Evolutionary conservation across 1,140 invertebrate genomes (phyloP).

Genomic region (Medauroidea extradentata): DNA sequence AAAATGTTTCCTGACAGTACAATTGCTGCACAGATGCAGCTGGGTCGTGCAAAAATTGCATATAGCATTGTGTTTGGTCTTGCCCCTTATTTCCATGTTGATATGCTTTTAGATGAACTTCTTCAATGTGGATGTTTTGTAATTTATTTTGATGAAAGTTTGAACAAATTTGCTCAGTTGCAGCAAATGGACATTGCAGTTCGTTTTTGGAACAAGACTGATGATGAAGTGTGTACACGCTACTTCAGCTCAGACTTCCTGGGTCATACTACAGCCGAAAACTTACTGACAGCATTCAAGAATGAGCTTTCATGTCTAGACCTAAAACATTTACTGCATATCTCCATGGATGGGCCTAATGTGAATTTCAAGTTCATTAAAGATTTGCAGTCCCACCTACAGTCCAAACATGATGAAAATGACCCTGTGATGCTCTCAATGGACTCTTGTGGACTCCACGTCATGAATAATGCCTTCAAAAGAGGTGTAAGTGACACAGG

Average conservation of each 20-base stretch:
- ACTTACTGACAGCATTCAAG: conserved; percentile 17
- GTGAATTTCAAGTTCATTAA: conserved; percentile 16
- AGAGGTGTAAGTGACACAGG: conserved; percentile 18
- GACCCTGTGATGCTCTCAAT: conserved; percentile 16
- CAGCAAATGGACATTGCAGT: conserved; percentile 11
- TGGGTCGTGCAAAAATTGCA: conserved; percentile 21
- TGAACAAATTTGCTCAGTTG: conserved; percentile 12
- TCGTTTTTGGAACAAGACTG: conserved; percentile 3
- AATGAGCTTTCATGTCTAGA: conserved; percentile 1
- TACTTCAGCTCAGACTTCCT: conserved; percentile 24
- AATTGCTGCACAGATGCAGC: conserved; percentile 22
- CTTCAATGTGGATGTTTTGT: conserved; percentile 14
- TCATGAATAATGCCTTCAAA: conserved; percentile 27
- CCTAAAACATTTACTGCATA: conserved; percentile 18
- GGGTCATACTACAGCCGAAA: conserved; percentile 12
- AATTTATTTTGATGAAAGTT: conserved; percentile 23
- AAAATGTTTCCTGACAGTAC: conserved; percentile 20
- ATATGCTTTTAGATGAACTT: conserved; percentile 8
- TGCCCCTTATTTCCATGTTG: conserved; percentile 20
- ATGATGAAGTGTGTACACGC: conserved; percentile 4
- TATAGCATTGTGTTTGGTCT: conserved; percentile 18
- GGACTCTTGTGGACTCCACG: conserved; percentile 24
- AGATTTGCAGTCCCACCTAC: conserved; percentile 4
- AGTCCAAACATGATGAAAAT: no score
- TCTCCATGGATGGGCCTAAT: conserved; percentile 22